Conservation (phyloP, 2,797 vertebrate genomes). For the Paguma larvata region DNA sequence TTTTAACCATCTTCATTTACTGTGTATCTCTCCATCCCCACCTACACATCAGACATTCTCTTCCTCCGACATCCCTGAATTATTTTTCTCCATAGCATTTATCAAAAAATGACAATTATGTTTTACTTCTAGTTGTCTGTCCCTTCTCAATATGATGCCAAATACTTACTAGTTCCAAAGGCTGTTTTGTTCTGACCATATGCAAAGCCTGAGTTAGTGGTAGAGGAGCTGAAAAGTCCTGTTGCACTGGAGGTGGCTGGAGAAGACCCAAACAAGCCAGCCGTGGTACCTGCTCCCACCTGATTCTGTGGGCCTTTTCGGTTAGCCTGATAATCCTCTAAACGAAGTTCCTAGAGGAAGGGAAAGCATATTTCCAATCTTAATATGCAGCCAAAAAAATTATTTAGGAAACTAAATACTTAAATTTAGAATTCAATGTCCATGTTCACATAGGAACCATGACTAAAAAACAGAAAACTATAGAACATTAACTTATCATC, state of each 20-base stretch:
- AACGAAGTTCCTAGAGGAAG: constrained; percentile 92
- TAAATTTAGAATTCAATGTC: constrained; percentile 36
- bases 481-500: not conserved
- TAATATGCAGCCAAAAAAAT: constrained; percentile 29
- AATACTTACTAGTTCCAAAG: constrained; percentile 93
- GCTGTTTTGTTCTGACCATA: constrained; percentile 95
- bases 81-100: constrained; percentile 57
- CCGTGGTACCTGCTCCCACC: constrained; percentile 91
- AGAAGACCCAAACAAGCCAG: constrained; percentile 92
- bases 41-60: not conserved
- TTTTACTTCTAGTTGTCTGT: constrained; percentile 44
- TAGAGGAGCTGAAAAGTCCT: constrained; percentile 94
- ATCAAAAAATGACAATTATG: constrained; percentile 45
- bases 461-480: constrained; percentile 36
- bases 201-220: constrained; percentile 93
- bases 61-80: not conserved
- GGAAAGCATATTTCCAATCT: constrained; percentile 53
- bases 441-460: not conserved
- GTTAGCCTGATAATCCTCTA: constrained; percentile 98
- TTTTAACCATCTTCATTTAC: constrained; percentile 44
- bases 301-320: constrained; percentile 96
- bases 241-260: constrained; percentile 93
- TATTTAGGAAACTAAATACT: constrained; percentile 19
- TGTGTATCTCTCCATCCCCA: not conserved
- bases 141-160: not conserved